Conservation (phyloP, 2,113 vertebrate genomes). For the Pseudopipra pipra region DNA sequence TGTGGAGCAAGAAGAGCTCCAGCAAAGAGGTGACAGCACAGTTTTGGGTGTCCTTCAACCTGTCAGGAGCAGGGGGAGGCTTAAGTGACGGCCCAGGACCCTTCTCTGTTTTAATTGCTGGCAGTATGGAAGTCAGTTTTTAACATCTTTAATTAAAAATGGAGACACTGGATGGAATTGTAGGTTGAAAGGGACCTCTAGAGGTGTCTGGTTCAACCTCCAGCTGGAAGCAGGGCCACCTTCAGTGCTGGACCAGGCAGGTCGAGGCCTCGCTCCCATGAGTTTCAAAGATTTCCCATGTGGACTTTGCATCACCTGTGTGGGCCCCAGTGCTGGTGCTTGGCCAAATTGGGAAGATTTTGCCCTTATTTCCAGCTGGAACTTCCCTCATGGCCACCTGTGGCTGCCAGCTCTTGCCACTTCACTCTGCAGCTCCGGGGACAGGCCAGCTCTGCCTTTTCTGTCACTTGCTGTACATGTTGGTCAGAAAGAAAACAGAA, state of each 20-base stretch:
- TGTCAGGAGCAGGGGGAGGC: neutral
- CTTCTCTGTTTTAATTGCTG: neutral
- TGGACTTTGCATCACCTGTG: neutral
- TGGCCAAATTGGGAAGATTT: neutral
- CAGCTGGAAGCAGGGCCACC: neutral
- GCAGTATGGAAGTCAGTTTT: neutral
- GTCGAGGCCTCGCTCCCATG: fast-evolving
- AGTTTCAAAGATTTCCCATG: neutral
- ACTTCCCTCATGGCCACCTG: neutral
- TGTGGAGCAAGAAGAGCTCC: neutral
- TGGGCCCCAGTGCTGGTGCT: neutral
- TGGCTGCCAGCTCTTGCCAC: neutral
- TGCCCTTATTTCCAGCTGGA: neutral
- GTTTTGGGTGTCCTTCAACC: neutral
- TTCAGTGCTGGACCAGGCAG: neutral
- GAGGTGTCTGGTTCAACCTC: neutral
- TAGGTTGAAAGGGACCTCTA: neutral
- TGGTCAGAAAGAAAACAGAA: neutral
- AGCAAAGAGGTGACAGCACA: neutral
- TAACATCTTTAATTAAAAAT: neutral
- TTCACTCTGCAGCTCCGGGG: neutral
- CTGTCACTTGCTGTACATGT: neutral
- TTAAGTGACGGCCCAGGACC: neutral
- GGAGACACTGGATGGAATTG: fast-evolving
- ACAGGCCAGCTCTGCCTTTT: neutral